These are phyloP conservation scores for Cebidichthys violaceus DNA, from an alignment of 2,113 vertebrate genomes.

Conservation along the genomic window DNA sequence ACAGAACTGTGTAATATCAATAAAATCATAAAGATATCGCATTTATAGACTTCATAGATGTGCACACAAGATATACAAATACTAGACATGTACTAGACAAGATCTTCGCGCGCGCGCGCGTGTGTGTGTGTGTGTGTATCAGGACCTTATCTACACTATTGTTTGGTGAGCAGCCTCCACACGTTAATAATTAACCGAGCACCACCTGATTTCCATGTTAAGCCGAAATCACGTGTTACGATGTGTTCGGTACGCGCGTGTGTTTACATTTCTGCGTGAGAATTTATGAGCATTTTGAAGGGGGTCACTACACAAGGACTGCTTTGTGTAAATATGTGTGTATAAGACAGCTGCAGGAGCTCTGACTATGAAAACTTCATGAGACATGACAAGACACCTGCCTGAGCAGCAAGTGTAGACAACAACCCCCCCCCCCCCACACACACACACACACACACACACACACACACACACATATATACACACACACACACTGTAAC, in stretches of 20 bases:
- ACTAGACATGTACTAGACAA: background rate
- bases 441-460: constrained; percentile 18
- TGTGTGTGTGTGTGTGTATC: background rate
- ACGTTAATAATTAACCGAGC: constrained; percentile 62
- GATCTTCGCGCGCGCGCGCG: background rate
- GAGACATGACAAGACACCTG: constrained; percentile 65
- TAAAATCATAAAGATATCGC: constrained; percentile 60
- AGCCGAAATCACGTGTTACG: constrained; percentile 33
- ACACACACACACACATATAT: background rate
- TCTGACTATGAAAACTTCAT: constrained; percentile 44
- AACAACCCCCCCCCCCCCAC: constrained; percentile 1
- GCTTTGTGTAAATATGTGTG: constrained; percentile 20
- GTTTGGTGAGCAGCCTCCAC: constrained; percentile 20
- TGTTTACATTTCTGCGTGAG: constrained; percentile 51
- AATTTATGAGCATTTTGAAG: constrained; percentile 42
- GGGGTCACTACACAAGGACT: constrained; percentile 33
- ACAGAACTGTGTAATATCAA: constrained; percentile 27
- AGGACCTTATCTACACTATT: constrained; percentile 13
- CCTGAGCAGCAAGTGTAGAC: constrained; percentile 42
- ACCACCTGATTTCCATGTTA: background rate
- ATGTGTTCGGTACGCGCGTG: constrained; percentile 19
- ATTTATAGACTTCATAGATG: constrained; percentile 4
- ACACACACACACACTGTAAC: constrained; percentile 42
- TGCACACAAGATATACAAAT: background rate
- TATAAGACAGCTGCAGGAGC: constrained; percentile 16